Base-by-base conservation (phyloP, 1,140 invertebrate species). In the Contarinia nasturtii region DNA sequence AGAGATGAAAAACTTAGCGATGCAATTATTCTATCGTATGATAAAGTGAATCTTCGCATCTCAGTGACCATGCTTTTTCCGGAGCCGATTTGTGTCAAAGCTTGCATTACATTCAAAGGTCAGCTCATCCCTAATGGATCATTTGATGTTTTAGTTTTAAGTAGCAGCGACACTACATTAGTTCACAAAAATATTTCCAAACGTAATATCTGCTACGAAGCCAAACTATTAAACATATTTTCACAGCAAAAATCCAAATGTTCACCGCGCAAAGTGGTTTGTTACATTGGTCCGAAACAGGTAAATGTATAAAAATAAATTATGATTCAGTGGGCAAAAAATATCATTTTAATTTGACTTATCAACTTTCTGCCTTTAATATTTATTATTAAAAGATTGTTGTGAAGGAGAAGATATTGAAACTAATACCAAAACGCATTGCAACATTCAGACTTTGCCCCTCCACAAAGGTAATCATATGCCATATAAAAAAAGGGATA, bases 381-480 rank as follows among this genome's bases (percentile, higher is more conserved):
- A n/a, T n/a, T n/a, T n/a, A n/a, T 46, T 3, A 18, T 22, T 63
- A 63, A 36, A 84, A 90, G 68, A 67, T 90, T 36, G 89, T 85
- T 27, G 77, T 95, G 54, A 92, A 92, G 67, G 89, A 94, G 68
- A 87, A 86, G 69, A 75, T 92, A 50, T 68, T 93, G 47, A 89
- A 86, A 68, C 84, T 95, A 57, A 87, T 94, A 59, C 88, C 87
- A 34, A 92, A 90, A 64, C 71, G 87, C 52, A 70, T 94, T 45
- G 85, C 81, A 46, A 89, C 89, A n/a, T 94, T 92, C 67, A 74
- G 90, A 21, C 72, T 95, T 40, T 93, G 87, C 64, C 89, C 90
- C 18, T 88, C 85, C 20, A 91, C 87, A 44, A 90, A 89, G 70
- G 81, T 86, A 68, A 65, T 50, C 50, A 37, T 50, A 20, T 53